A percentile compares a stretch with the other conserved stretches of the same genome.
These are phyloP conservation scores for Nemopilema nomurai DNA, from an alignment of 30 jellyfish, hydroid and myxozoan species.

Conservation along the genomic window DNA sequence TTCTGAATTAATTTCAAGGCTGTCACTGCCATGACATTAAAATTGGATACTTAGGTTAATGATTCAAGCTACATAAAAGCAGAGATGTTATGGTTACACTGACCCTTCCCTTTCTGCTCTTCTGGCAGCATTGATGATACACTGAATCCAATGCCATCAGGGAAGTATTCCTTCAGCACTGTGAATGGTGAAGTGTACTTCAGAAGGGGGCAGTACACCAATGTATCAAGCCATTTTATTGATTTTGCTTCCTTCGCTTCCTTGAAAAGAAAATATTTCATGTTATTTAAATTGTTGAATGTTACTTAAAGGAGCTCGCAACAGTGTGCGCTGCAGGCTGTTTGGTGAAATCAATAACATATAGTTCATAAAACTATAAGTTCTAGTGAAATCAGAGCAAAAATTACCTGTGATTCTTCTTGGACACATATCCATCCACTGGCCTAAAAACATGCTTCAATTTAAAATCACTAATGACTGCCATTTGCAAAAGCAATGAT, in stretches of 20 bases:
- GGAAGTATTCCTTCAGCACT: constrained; percentile 71
- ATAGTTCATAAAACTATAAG: neutral
- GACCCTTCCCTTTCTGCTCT: constrained; percentile 26
- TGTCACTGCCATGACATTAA: neutral
- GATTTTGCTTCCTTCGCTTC: constrained; percentile 47
- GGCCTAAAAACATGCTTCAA: neutral
- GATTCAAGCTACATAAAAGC: neutral
- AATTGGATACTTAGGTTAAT: neutral
- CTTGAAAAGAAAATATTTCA: constrained; percentile 19
- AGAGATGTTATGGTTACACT: too few species aligned
- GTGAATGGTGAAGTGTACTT: constrained; percentile 76
- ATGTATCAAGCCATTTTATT: constrained; percentile 51
- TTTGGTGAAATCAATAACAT: neutral
- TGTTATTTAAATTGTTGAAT: too few species aligned
- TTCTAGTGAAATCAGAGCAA: neutral
- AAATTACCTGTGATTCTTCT: neutral
- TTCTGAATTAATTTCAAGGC: too few species aligned
- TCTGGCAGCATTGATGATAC: constrained; percentile 38
- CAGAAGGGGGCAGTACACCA: constrained; percentile 61
- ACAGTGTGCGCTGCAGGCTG: too few species aligned
- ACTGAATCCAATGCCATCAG: constrained; percentile 91
- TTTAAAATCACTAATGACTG: too few species aligned
- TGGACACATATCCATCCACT: constrained; percentile 4
- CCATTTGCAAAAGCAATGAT: too few species aligned
- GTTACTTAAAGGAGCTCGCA: too few species aligned